A percentile compares a stretch with the other conserved stretches of the same genome.
phyloP scores from a whole-genome alignment of 37 sponge, comb jelly and placozoan species.

The Halichondria panicea region DNA sequence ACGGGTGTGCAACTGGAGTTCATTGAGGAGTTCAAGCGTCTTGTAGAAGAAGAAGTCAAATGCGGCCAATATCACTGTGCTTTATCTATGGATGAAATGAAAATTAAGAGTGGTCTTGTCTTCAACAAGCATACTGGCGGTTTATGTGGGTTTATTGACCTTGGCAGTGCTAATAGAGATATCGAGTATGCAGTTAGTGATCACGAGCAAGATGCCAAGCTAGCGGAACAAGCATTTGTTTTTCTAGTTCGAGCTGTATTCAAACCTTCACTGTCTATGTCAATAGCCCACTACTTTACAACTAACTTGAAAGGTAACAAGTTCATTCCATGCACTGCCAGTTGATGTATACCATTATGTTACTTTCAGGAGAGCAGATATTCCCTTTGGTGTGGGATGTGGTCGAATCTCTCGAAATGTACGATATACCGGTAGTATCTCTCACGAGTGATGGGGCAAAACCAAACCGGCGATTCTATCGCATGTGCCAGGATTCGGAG shows the following conservation, averaged over 20 bases:
- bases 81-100: slow-evolving; percentile 21
- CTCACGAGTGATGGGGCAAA: slow-evolving; percentile 19
- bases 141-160: slow-evolving; percentile 6
- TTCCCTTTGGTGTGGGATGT: slow-evolving; percentile 12
- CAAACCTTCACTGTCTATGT: not conserved
- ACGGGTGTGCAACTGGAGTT: slow-evolving; percentile 9
- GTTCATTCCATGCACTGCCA: too few relatives aligned
- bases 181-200: not conserved
- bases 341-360: not conserved
- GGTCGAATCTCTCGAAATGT: slow-evolving; percentile 10
- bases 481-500: not conserved
- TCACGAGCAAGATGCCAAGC: not conserved
- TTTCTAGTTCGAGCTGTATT: not conserved
- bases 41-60: not conserved
- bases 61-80: not conserved
- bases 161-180: slow-evolving; percentile 9
- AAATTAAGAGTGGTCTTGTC: slow-evolving; percentile 3
- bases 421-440: slow-evolving; percentile 8
- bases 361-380: not conserved
- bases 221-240: not conserved
- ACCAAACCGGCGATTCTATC: slow-evolving; percentile 1
- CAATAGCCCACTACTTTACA: slow-evolving; percentile 10
- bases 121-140: not conserved
- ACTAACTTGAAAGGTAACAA: not conserved
- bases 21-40: not conserved